These are phyloP conservation scores for Cyprinodon tularosa DNA, from an alignment of 2,113 vertebrate species.

Conservation along the genomic window DNA sequence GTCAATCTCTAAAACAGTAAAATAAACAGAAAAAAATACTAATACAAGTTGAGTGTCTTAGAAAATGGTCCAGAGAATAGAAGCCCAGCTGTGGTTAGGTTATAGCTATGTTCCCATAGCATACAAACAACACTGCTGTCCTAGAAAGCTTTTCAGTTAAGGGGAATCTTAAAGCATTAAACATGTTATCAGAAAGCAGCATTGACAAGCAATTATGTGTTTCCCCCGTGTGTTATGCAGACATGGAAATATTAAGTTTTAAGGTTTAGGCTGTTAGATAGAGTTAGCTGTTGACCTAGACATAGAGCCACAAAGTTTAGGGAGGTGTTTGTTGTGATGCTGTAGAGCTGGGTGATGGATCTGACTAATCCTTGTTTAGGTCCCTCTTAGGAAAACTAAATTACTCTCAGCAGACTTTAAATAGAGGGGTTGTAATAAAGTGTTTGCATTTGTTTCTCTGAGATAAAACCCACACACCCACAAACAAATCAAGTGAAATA, in stretches of 20 bases:
- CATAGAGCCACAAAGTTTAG: conserved; percentile 29
- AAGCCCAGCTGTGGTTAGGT: neutral
- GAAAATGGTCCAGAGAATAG: too few relatives aligned
- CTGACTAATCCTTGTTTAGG: conserved; percentile 76
- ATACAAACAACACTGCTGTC: neutral
- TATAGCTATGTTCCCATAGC: neutral
- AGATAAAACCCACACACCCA: conserved; percentile 41
- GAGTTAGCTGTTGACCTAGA: conserved; percentile 27
- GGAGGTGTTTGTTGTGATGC: conserved; percentile 16
- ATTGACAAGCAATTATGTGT: neutral
- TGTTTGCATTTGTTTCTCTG: conserved; percentile 34
- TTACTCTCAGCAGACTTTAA: conserved; percentile 59
- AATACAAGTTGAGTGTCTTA: too few relatives aligned
- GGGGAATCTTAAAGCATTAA: neutral
- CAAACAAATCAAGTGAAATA: neutral
- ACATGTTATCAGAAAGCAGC: neutral
- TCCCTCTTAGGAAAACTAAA: conserved; percentile 75
- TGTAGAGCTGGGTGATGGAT: conserved; percentile 65
- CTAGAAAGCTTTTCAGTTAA: neutral
- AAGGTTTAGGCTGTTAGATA: neutral
- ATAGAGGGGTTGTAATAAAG: conserved; percentile 51
- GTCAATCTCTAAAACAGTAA: too few relatives aligned
- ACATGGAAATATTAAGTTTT: conserved; percentile 26
- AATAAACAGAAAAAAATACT: too few relatives aligned
- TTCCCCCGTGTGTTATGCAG: neutral